These are phyloP conservation scores for Sitophilus oryzae DNA, from an alignment of 1,140 invertebrate species.

Conservation along the genomic window DNA sequence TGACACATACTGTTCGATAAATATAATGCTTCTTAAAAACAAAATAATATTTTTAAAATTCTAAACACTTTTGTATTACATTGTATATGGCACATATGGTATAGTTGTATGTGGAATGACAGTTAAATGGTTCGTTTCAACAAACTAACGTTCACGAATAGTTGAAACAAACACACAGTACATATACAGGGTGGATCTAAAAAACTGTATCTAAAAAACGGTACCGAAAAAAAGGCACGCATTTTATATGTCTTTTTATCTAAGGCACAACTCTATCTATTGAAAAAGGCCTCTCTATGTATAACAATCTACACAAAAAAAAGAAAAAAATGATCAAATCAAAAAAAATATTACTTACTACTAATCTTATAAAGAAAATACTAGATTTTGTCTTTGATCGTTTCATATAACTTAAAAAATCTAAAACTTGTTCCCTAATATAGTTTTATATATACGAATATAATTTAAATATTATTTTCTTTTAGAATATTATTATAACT, in stretches of 20 bases:
- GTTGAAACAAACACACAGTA: conserved; percentile 1
- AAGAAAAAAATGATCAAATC: neutral
- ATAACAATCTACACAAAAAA: neutral
- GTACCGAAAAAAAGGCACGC: conserved; percentile 23
- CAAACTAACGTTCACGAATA: neutral
- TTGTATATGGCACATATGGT: conserved; percentile 26
- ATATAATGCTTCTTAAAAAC: too few species aligned
- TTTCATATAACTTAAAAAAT: conserved; percentile 7
- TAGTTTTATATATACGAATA: conserved; percentile 8
- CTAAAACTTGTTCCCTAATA: conserved; percentile 12
- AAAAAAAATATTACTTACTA: neutral
- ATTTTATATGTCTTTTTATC: conserved; percentile 21
- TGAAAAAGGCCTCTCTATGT: conserved; percentile 25
- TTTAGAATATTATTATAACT: neutral
- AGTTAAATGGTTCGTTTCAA: conserved; percentile 1
- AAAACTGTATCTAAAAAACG: conserved; percentile 8
- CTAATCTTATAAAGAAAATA: conserved; percentile 1
- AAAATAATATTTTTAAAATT: conserved; percentile 10
- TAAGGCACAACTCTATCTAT: conserved; percentile 27
- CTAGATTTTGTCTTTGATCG: conserved; percentile 5
- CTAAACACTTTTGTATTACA: conserved; percentile 5
- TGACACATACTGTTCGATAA: too few species aligned
- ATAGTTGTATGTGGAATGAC: conserved; percentile 21
- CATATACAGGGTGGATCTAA: neutral
- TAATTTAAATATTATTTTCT: conserved; percentile 2